Percentiles rank a stretch among this genome's conserved stretches.
phyloP scores from a whole-genome alignment of 2,888 invertebrate species.

The Morpho helenor region DNA sequence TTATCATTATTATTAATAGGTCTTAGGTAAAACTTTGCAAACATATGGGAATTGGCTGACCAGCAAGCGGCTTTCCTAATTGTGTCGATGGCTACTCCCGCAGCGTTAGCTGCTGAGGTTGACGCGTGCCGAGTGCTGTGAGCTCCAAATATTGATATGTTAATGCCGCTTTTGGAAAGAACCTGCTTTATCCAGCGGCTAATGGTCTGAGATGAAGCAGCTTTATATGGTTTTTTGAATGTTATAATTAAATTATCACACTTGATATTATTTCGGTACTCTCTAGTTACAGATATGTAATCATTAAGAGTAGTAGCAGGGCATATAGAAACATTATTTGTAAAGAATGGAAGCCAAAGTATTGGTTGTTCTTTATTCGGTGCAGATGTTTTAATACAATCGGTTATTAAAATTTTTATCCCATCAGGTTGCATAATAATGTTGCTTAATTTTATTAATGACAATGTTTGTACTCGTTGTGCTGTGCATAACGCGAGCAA shows the following conservation, averaged over 20 bases:
- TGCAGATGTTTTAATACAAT: constrained; percentile 7
- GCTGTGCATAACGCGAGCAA: constrained; percentile 32
- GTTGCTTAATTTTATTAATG: constrained; percentile 25
- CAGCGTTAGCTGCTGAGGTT: background rate
- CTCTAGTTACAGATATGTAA: background rate
- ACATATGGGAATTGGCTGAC: background rate
- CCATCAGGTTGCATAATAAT: constrained; percentile 11
- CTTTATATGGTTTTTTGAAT: constrained; percentile 1
- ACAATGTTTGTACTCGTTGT: constrained; percentile 28
- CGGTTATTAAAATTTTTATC: constrained; percentile 5
- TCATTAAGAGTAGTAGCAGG: constrained; percentile 3
- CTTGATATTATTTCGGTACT: background rate
- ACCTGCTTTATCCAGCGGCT: constrained; percentile 4
- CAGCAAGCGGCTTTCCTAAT: background rate
- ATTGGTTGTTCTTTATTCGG: constrained; percentile 1
- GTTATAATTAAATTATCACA: background rate
- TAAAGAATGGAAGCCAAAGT: constrained; percentile 8
- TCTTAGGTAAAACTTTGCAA: constrained; percentile 1
- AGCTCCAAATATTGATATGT: background rate
- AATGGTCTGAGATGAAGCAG: constrained; percentile 1
- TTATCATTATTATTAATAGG: background rate
- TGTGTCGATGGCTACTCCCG: background rate
- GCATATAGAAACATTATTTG: constrained; percentile 1
- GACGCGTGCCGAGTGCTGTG: constrained; percentile 1
- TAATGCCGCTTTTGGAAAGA: background rate